These are phyloP conservation scores for Raja brachyura DNA, from an alignment of 2,113 vertebrate species.

Conservation along the genomic window DNA sequence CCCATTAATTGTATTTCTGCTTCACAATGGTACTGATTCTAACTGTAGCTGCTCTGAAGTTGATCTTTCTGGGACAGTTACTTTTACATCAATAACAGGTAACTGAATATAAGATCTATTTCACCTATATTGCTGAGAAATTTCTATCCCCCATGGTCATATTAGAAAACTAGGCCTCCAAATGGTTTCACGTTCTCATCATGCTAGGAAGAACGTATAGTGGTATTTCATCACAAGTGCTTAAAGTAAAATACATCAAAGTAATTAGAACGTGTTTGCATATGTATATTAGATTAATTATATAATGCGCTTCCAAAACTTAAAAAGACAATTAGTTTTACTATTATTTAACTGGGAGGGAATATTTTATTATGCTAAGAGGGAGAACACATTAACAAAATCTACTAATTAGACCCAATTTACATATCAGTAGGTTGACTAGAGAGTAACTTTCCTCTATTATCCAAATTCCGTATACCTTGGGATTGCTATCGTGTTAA, in stretches of 20 bases:
- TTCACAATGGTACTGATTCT: not conserved
- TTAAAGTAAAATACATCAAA: constrained; percentile 1
- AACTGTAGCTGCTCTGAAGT: not conserved
- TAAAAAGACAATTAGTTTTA: constrained; percentile 23
- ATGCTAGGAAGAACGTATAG: not conserved
- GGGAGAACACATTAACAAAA: constrained; percentile 35
- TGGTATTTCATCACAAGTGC: constrained; percentile 3
- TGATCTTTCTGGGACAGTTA: not conserved
- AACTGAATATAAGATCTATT: not conserved
- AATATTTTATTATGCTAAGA: constrained; percentile 25
- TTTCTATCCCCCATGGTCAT: no score
- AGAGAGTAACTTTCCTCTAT: constrained; percentile 2
- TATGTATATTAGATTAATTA: constrained; percentile 26
- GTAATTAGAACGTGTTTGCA: constrained; percentile 32
- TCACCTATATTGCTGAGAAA: not conserved
- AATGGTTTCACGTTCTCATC: constrained; percentile 10
- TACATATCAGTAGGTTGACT: constrained; percentile 35
- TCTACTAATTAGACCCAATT: constrained; percentile 35
- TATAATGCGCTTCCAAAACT: constrained; percentile 13
- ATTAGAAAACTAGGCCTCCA: not conserved
- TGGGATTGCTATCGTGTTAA: constrained; percentile 27
- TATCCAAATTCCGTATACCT: constrained; percentile 21
- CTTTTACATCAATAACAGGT: not conserved
- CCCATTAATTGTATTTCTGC: not conserved
- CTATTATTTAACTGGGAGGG: constrained; percentile 33